Percentiles rank a stretch among this genome's conserved stretches.
phyloP scores from a whole-genome alignment of 2,797 vertebrate species.

The Mastacembelus armatus region DNA sequence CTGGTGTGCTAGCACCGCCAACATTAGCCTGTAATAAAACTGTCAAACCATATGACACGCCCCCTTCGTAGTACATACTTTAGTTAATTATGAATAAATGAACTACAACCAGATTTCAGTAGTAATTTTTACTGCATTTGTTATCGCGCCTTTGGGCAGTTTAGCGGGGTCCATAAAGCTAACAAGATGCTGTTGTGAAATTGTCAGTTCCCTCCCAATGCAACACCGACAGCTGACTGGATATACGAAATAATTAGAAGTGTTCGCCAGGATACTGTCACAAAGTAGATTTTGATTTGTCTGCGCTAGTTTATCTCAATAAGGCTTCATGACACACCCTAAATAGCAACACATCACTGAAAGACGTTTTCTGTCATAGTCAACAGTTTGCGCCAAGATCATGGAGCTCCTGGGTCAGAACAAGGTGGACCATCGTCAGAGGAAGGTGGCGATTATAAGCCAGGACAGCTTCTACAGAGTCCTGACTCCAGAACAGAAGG shows the following conservation, averaged over 20 bases:
- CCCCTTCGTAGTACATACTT: not conserved
- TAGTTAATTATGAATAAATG: accelerated
- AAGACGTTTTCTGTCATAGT: slow-evolving; percentile 77
- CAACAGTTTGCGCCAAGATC: slow-evolving; percentile 98
- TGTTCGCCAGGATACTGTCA: too few species aligned
- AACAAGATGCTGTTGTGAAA: not conserved
- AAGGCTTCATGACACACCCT: not conserved
- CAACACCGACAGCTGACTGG: slow-evolving; percentile 5
- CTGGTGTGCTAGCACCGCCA: not conserved
- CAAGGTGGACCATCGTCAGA: slow-evolving; percentile 93
- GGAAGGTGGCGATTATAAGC: slow-evolving; percentile 94
- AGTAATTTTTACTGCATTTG: too few species aligned
- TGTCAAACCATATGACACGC: slow-evolving; percentile 52
- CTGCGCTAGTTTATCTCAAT: accelerated
- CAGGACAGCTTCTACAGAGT: slow-evolving; percentile 96
- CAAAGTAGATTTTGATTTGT: not conserved
- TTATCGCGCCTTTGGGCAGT: not conserved
- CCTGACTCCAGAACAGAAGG: slow-evolving; percentile 92
- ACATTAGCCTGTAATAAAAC: slow-evolving; percentile 9
- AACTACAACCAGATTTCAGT: too few species aligned
- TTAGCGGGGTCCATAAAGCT: slow-evolving; percentile 1
- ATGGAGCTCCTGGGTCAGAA: slow-evolving; percentile 98
- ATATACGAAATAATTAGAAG: too few species aligned
- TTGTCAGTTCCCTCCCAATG: not conserved
- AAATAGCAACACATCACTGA: not conserved